Evolutionary conservation across 2,797 vertebrate species (phyloP), one percentile per base, ranked within the genome.

Genomic region (Alca torda): DNA sequence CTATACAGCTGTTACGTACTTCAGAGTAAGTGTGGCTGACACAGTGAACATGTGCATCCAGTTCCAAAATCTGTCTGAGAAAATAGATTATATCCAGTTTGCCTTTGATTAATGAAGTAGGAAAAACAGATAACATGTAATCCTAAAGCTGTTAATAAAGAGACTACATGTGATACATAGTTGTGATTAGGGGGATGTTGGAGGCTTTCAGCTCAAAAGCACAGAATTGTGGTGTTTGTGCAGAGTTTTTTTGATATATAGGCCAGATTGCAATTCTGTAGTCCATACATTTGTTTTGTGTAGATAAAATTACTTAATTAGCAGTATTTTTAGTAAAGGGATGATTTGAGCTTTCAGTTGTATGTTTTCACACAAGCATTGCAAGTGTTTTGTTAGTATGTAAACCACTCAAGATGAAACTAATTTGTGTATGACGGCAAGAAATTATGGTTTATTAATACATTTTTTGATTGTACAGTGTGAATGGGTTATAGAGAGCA

Each of bases 1-100:
- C 43, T 69, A 0, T 25, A 9, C 1, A 0, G 45, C 78, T 91
- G 41, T 87, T 73, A 5, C 0, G 16, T 80, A 14, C 41, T 85
- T 64, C 31, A 83, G 70, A 46, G 13, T 79, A 68, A 64, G 78
- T 26, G 45, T 43, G 78, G 23, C 76, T 74, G 70, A 39, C 4
- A 6, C 33, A 37, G 39, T 59, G 56, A 78, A 24, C 7, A 6
- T 46, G 26, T 1, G 16, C 6, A 1, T 63, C 56, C 54, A 45
- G 1, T 72, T 92, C 45, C 33, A 50, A 60, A 84, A 89, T 63
- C 77, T 73, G 41, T 37, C 57, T 46, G 68, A 45, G 67, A 84
- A 96, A 86, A 87, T 11, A 79, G 70, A 48, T 91, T 92, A 12
- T 83, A 30, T 70, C 64, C 6, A 7, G 24, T 87, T 89, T 56